A percentile compares a stretch with the other conserved stretches of the same genome.
Conservation (phyloP, 2,888 invertebrate species). For the Drosophila fulvimacula region DNA sequence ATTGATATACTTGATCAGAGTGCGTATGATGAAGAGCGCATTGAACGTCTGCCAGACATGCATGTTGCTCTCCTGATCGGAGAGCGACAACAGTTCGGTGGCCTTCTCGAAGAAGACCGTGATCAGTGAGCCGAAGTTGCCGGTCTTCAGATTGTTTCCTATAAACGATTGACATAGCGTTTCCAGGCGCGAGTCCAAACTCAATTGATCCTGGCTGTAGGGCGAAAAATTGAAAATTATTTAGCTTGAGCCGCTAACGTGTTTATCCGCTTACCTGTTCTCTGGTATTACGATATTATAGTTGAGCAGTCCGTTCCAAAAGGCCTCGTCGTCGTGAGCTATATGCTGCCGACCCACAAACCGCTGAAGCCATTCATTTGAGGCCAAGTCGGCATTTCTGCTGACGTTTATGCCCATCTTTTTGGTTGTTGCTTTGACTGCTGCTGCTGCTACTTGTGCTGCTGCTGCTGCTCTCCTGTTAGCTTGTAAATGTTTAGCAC, state of each 20-base stretch:
- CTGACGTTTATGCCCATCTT: conserved; percentile 93
- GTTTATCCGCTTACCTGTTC: conserved; percentile 86
- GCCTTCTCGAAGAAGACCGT: conserved; percentile 93
- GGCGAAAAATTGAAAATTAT: background rate
- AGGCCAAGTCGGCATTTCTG: conserved; percentile 91
- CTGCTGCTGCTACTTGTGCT: conserved; percentile 15
- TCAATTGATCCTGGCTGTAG: conserved; percentile 91
- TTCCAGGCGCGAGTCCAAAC: conserved; percentile 92
- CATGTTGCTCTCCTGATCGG: conserved; percentile 91
- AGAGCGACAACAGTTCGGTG: conserved; percentile 92
- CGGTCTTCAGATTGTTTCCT: conserved; percentile 93
- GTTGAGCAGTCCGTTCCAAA: conserved; percentile 97
- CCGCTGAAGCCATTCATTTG: conserved; percentile 91
- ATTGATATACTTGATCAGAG: conserved; percentile 93
- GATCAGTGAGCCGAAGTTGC: conserved; percentile 95
- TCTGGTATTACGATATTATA: conserved; percentile 94
- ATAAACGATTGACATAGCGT: conserved; percentile 90
- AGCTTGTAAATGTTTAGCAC: conserved; percentile 27
- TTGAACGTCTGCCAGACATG: conserved; percentile 98
- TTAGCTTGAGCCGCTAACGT: conserved; percentile 9
- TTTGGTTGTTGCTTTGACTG: conserved; percentile 19
- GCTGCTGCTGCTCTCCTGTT: conserved; percentile 25
- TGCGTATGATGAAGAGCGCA: conserved; percentile 95
- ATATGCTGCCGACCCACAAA: conserved; percentile 91
- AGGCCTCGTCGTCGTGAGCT: conserved; percentile 93